Percentiles rank a stretch among this genome's conserved stretches.
These are phyloP conservation scores for Neodiprion lecontei DNA, from an alignment of 1,140 invertebrate genomes.

Conservation along the genomic window DNA sequence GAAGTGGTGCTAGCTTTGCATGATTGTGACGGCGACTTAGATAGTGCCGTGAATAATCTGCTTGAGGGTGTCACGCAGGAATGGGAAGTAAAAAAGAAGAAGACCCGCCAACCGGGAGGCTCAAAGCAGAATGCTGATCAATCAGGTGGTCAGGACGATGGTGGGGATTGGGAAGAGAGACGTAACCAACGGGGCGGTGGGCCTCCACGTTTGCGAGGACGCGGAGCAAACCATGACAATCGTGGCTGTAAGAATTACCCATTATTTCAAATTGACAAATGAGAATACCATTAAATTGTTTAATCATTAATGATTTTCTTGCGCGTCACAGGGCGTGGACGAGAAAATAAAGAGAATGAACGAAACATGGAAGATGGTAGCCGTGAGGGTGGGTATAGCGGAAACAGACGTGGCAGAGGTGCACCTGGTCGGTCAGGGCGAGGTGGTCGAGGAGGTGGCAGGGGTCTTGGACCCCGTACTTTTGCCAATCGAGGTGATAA, in stretches of 20 bases:
- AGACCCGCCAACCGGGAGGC: conserved; percentile 70
- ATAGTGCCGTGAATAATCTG: conserved; percentile 77
- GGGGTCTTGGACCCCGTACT: conserved; percentile 65
- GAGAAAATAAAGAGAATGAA: conserved; percentile 70
- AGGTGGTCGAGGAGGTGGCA: conserved; percentile 63
- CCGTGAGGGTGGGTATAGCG: conserved; percentile 53
- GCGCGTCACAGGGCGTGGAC: conserved; percentile 58
- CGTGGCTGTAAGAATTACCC: conserved; percentile 53
- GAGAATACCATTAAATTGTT: conserved; percentile 11
- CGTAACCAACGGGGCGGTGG: conserved; percentile 58
- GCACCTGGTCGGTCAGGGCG: conserved; percentile 65
- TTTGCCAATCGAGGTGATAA: conserved; percentile 60
- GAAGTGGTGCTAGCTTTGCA: conserved; percentile 84
- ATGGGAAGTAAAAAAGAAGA: conserved; percentile 83
- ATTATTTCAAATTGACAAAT: conserved; percentile 16
- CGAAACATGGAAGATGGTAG: conserved; percentile 61
- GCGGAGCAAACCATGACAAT: conserved; percentile 58
- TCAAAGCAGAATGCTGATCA: conserved; percentile 56
- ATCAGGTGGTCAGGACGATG: conserved; percentile 46
- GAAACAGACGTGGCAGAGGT: conserved; percentile 60
- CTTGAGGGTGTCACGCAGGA: conserved; percentile 70
- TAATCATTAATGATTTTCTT: conserved; percentile 3
- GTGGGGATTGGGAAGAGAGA: conserved; percentile 62
- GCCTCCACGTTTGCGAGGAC: conserved; percentile 59
- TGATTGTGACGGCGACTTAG: conserved; percentile 80